Evolutionary conservation across 2,888 invertebrate species (phyloP).

Genomic region (Noctua fimbriata): DNA sequence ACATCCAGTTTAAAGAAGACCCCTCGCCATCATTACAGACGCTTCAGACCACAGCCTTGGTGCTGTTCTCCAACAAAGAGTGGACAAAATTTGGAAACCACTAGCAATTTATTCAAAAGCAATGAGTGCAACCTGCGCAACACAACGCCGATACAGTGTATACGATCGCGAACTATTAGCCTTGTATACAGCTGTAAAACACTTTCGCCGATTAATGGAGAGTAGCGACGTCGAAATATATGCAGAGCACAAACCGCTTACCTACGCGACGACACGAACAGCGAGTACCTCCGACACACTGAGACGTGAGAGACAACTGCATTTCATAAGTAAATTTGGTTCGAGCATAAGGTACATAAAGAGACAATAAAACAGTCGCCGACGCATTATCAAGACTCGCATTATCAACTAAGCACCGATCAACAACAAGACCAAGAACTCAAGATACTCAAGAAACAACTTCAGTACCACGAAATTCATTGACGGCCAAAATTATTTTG

Average conservation of each 20-base stretch:
- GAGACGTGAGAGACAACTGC: slow-evolving; percentile 49
- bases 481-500: slow-evolving; percentile 31
- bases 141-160: slow-evolving; percentile 14
- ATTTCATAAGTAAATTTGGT: slow-evolving; percentile 60
- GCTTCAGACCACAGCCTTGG: slow-evolving; percentile 16
- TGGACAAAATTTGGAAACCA: slow-evolving; percentile 6
- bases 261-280: slow-evolving; percentile 35
- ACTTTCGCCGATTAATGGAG: neutral
- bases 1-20: slow-evolving; percentile 1
- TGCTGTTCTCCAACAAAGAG: slow-evolving; percentile 6
- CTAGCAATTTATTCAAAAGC: slow-evolving; percentile 15
- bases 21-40: slow-evolving; percentile 16
- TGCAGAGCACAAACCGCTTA: neutral
- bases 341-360: slow-evolving; percentile 45
- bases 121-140: neutral
- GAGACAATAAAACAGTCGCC: slow-evolving; percentile 55
- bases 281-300: slow-evolving; percentile 47
- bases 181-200: neutral
- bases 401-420: neutral
- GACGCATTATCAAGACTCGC: slow-evolving; percentile 57
- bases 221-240: neutral
- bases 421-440: slow-evolving; percentile 1
- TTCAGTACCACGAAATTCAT: slow-evolving; percentile 17
- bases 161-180: slow-evolving; percentile 6
- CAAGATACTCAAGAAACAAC: neutral